A percentile compares a stretch with the other conserved stretches of the same genome.
Conservation (phyloP, 2,113 vertebrate species). For the Axis porcinus region DNA sequence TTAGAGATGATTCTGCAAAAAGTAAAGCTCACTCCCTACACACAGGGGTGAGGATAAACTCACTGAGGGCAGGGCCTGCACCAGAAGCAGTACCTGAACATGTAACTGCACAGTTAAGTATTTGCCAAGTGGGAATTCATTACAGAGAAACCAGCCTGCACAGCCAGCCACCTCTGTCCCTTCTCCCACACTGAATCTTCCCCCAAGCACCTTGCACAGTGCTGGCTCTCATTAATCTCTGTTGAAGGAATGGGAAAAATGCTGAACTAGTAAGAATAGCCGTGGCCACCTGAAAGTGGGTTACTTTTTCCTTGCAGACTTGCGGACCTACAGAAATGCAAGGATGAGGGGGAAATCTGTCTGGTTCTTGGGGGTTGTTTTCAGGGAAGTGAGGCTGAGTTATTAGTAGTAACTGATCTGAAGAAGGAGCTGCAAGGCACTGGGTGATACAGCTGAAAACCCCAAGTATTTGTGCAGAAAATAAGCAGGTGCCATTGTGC, state of each 20-base stretch:
- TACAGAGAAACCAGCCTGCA: background rate
- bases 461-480: conserved; percentile 11
- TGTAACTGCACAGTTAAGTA: fast-evolving
- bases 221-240: background rate
- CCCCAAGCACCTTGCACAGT: background rate
- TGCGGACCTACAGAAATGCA: background rate
- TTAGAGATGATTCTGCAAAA: background rate
- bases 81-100: no score
- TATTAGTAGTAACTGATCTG: background rate
- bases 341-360: background rate
- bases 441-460: background rate
- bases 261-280: background rate
- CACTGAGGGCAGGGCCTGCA: background rate
- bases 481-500: background rate
- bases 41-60: background rate
- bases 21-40: background rate
- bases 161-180: background rate
- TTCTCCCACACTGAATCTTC: background rate
- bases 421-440: background rate
- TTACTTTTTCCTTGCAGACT: background rate
- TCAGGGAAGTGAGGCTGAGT: background rate
- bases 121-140: background rate
- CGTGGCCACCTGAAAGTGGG: background rate
- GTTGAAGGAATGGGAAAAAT: background rate
- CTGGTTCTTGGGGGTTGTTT: background rate